A percentile compares a stretch with the other conserved stretches of the same genome.
Conservation (phyloP, 2,888 invertebrate genomes). For the Dryococelus australis region DNA sequence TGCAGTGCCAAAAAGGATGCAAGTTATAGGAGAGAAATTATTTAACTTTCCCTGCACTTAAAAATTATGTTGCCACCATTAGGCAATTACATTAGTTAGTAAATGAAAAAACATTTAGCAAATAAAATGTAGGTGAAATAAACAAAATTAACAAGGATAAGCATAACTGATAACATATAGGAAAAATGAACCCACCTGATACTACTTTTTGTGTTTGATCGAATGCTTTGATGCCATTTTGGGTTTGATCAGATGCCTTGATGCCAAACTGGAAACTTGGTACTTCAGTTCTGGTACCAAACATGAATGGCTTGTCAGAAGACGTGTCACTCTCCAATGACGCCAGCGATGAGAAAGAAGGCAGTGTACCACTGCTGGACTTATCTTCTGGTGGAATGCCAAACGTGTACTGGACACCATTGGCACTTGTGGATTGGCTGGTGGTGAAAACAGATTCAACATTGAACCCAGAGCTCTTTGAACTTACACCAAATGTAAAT, state of each 20-base stretch:
- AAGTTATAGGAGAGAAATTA: no score
- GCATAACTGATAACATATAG: no score
- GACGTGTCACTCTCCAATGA: neutral
- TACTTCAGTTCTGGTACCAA: neutral
- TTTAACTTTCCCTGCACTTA: no score
- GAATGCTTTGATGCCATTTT: neutral
- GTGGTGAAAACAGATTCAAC: conserved; percentile 46
- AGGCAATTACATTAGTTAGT: no score
- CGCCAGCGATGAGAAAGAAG: neutral
- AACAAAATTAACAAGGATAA: no score
- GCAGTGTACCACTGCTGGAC: neutral
- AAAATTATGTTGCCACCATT: no score
- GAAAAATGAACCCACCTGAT: neutral
- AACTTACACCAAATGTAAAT: conserved; percentile 52
- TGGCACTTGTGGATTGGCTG: neutral
- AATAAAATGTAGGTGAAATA: no score
- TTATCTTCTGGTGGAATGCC: neutral
- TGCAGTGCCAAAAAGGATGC: no score
- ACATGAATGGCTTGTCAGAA: neutral
- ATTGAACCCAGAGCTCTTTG: conserved; percentile 47
- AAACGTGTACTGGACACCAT: neutral
- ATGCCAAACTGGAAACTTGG: neutral
- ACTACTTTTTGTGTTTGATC: neutral
- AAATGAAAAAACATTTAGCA: no score
- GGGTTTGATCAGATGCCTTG: neutral